A percentile compares a stretch with the other conserved stretches of the same genome.
phyloP scores from a whole-genome alignment of 2,888 invertebrate species.

The Pocota personata region DNA sequence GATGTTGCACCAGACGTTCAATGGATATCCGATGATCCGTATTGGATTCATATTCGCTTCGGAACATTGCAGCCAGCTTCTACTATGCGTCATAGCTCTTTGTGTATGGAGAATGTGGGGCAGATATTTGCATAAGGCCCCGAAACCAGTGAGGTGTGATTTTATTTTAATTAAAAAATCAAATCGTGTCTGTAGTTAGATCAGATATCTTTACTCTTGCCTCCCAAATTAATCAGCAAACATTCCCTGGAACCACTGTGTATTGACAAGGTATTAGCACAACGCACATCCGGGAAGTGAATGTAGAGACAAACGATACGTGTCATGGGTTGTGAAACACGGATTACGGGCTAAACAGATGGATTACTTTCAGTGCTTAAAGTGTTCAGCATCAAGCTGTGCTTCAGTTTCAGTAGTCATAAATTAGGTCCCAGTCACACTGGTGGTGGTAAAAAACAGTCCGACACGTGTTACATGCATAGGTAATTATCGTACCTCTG shows the following conservation, averaged over 20 bases:
- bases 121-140: constrained; percentile 35
- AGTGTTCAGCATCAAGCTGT: constrained; percentile 43
- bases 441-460: constrained; percentile 2
- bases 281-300: constrained; percentile 53
- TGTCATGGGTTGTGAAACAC: constrained; percentile 61
- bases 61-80: background rate
- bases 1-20: constrained; percentile 33
- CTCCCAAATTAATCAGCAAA: constrained; percentile 43
- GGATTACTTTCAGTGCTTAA: constrained; percentile 52
- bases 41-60: constrained; percentile 39
- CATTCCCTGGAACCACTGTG: constrained; percentile 14
- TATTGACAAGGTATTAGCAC: constrained; percentile 50
- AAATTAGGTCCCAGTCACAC: constrained; percentile 41
- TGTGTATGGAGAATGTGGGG: background rate
- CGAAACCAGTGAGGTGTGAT: constrained; percentile 24
- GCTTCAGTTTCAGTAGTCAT: constrained; percentile 42
- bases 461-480: constrained; percentile 62
- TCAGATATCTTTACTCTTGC: constrained; percentile 37
- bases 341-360: constrained; percentile 69
- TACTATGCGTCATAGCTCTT: constrained; percentile 4
- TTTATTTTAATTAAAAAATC: constrained; percentile 53
- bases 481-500: constrained; percentile 33
- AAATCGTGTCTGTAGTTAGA: constrained; percentile 27
- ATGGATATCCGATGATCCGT: constrained; percentile 58
- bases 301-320: constrained; percentile 38